These are phyloP conservation scores for Ceuthmochares aereus DNA, from an alignment of 2,113 vertebrate genomes.

Conservation along the genomic window DNA sequence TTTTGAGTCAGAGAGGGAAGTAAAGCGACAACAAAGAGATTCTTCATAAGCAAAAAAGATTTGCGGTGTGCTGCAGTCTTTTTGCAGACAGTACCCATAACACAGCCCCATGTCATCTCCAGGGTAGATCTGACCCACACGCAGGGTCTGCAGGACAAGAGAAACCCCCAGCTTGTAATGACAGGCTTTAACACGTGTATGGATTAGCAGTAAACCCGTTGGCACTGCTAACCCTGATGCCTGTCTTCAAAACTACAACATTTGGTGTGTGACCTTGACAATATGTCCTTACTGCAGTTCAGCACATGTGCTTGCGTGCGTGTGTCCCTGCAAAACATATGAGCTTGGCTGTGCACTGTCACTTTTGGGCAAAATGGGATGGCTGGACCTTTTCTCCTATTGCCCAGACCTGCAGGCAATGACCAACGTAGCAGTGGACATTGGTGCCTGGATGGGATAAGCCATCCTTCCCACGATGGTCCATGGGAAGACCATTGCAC, in stretches of 20 bases:
- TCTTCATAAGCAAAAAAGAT: not conserved
- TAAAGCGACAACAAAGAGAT: not conserved
- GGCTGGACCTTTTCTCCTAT: not conserved
- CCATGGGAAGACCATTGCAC: not conserved
- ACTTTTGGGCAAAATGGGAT: not conserved
- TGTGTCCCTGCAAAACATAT: not conserved
- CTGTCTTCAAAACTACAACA: not conserved
- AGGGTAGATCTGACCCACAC: not conserved
- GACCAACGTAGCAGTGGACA: not conserved
- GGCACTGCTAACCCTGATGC: not conserved
- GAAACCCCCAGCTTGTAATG: not conserved
- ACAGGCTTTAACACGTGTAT: not conserved
- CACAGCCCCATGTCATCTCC: not conserved
- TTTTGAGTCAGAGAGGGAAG: not conserved
- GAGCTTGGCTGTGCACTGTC: accelerated
- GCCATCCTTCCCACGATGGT: not conserved
- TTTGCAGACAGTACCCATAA: not conserved
- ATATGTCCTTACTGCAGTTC: not conserved
- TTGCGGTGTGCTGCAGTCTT: not conserved
- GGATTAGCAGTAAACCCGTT: not conserved
- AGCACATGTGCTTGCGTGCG: accelerated
- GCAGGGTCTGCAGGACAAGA: not conserved
- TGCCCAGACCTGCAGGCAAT: not conserved
- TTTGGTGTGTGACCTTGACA: not conserved
- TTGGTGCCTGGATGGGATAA: not conserved